Conservation (phyloP, 2,888 invertebrate species). For the Mimas tiliae region DNA sequence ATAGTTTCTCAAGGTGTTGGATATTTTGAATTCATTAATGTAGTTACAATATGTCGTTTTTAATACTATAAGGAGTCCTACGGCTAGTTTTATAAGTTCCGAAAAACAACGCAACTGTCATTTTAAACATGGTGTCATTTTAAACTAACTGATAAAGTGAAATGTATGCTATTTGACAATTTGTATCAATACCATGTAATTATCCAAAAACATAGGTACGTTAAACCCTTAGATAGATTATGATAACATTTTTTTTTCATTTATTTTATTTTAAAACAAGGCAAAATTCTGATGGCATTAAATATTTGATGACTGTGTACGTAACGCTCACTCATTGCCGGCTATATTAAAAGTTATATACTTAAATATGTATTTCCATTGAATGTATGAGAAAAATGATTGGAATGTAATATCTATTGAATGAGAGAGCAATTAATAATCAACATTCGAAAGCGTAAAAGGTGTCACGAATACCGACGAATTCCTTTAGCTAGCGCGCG, state of each 20-base stretch:
- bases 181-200: background rate
- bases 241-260: too few species aligned
- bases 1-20: too few species aligned
- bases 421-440: conserved; percentile 77
- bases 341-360: conserved; percentile 5
- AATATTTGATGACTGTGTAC: background rate
- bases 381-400: conserved; percentile 62
- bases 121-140: background rate
- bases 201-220: background rate
- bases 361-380: conserved; percentile 55
- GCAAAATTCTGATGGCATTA: background rate
- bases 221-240: background rate
- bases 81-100: background rate
- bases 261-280: too few species aligned
- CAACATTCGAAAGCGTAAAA: conserved; percentile 79
- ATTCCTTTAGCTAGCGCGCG: conserved; percentile 60
- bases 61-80: background rate
- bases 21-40: background rate
- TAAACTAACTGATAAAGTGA: background rate
- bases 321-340: conserved; percentile 7
- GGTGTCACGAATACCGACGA: conserved; percentile 74
- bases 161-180: background rate
- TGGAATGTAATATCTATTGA: conserved; percentile 72
- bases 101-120: background rate
- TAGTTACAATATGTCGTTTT: background rate